Evolutionary conservation across 2,797 vertebrate species (phyloP), one percentile per base, ranked within the genome.

Genomic region (Triplophysa yarkandensis): DNA sequence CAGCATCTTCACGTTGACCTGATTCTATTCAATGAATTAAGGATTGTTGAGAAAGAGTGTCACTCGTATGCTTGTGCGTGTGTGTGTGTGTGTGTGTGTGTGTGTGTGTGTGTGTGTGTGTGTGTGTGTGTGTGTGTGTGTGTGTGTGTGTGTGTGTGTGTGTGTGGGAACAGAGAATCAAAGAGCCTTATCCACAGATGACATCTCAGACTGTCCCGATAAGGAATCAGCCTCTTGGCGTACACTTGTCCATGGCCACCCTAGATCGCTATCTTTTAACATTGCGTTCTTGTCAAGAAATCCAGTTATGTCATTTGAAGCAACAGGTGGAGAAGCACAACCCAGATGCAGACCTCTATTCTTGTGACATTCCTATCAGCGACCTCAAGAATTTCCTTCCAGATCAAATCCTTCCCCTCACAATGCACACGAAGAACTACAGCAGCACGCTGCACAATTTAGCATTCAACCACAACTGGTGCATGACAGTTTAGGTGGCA

Each of bases 401-500:
- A 75, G 55, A 75, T 50, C 23, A 21, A 66, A 74, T 66, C 71
- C 70, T 54, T 63, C 60, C 71, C 28, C 7, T 72, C 46, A 21
- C 52, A 43, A 41, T 36, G 64, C 64, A 60, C n/a, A 34, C 13
- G 43, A 54, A 64, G 50, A 55, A 55, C 43, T 64, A 74, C 28
- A 74, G 19, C 17, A 14, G 8, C 36, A 32, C 61, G 62, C 48
- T 65, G 66, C 55, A 71, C 69, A 21, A 25, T 32, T 74, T 63
- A 74, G 70, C 70, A 79, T 52, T 66, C 69, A 73, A 78, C 78
- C 78, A 78, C 78, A 82, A 78, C 52, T 82, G 76, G 78, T 78
- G 71, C 72, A 76, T 32, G 52, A 4, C 21, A 43, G 30, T 62
- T 57, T 62, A 36, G 21, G 27, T 43, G 46, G 48, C 50, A n/a